phyloP scores from a whole-genome alignment of 1,140 invertebrate species.

The Apis laboriosa region DNA sequence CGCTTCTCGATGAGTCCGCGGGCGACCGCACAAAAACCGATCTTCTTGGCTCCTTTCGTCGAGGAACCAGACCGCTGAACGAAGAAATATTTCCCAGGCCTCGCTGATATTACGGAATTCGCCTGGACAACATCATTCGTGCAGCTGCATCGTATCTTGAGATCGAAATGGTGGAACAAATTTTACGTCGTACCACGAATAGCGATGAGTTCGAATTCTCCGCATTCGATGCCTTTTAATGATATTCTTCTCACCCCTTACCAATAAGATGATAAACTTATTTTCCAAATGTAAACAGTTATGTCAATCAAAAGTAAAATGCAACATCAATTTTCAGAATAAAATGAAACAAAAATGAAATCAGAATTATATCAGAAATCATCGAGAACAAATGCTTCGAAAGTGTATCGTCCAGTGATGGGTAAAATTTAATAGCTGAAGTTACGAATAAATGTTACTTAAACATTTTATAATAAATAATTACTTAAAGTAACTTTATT shows the following conservation, averaged over 20 bases:
- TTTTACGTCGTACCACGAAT: conserved; percentile 34
- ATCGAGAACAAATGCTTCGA: too few species aligned
- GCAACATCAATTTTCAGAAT: not conserved
- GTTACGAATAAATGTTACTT: too few species aligned
- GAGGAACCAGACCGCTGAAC: conserved; percentile 30
- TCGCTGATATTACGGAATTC: conserved; percentile 57
- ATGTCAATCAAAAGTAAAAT: too few species aligned
- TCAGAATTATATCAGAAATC: too few species aligned
- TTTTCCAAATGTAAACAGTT: too few species aligned
- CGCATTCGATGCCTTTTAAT: too few species aligned
- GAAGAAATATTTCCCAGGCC: conserved; percentile 58
- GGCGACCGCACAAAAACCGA: conserved; percentile 52
- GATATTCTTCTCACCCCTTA: too few species aligned
- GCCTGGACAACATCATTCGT: conserved; percentile 58
- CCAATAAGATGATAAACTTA: too few species aligned
- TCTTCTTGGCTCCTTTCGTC: conserved; percentile 32
- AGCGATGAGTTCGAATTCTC: not conserved
- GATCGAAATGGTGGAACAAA: conserved; percentile 56
- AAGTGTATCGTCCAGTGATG: too few species aligned
- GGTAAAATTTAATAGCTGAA: too few species aligned
- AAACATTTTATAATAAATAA: too few species aligned
- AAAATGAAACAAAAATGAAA: not conserved
- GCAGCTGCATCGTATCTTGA: conserved; percentile 55
- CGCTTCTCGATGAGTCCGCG: conserved; percentile 35
- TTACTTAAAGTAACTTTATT: too few species aligned